These are phyloP conservation scores for Drosophila kuntzei DNA, from an alignment of 2,888 invertebrate species.

Conservation along the genomic window DNA sequence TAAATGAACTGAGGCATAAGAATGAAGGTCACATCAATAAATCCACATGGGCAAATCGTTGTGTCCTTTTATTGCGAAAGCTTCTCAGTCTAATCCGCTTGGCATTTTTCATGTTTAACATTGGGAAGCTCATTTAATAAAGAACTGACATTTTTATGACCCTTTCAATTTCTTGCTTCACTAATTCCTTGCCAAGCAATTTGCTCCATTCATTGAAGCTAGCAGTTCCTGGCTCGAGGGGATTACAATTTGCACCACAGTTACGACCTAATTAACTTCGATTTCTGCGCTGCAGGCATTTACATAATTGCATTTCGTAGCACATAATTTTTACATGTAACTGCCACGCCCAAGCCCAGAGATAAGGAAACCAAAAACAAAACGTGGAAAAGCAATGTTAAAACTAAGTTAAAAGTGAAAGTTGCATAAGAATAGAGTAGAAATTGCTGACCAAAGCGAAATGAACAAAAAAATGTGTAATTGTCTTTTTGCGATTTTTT, in stretches of 20 bases:
- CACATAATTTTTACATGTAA: conserved; percentile 63
- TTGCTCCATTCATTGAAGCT: conserved; percentile 46
- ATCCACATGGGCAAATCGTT: conserved; percentile 27
- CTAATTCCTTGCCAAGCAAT: conserved; percentile 61
- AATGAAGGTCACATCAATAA: conserved; percentile 45
- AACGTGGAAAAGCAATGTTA: conserved; percentile 30
- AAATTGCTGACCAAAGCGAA: conserved; percentile 57
- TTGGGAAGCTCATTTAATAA: conserved; percentile 49
- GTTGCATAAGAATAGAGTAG: conserved; percentile 47
- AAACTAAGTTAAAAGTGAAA: conserved; percentile 68
- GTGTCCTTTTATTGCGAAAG: conserved; percentile 21
- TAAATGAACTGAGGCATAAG: conserved; percentile 17
- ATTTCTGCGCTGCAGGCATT: conserved; percentile 71
- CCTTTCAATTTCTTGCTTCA: conserved; percentile 65
- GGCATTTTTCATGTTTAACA: conserved; percentile 42
- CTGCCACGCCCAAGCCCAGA: conserved; percentile 26
- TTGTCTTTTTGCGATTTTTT: conserved; percentile 52
- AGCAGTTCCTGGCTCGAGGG: conserved; percentile 24
- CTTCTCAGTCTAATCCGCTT: conserved; percentile 31
- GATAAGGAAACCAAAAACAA: conserved; percentile 36
- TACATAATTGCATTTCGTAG: conserved; percentile 76
- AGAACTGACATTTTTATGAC: conserved; percentile 60
- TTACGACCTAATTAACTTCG: conserved; percentile 79
- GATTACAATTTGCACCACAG: conserved; percentile 66
- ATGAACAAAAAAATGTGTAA: conserved; percentile 48